Evolutionary conservation across 2,113 vertebrate species (phyloP).

Genomic region (Rattus norvegicus): GRCr8 NC_086022.1:147415501-147416000

Average conservation of each 20-base stretch:
- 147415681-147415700: too few species aligned
- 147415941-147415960: constrained; percentile 98
- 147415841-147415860: constrained; percentile 87
- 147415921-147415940: constrained; percentile 99
- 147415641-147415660: not conserved
- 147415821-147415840: not conserved
- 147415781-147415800: too few species aligned
- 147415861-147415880: constrained; percentile 98
- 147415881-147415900: constrained; percentile 98
- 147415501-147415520: not conserved
- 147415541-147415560: not conserved
- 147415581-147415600: not conserved
- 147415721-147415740: not conserved
- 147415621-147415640: not conserved
- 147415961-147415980: constrained; percentile 96
- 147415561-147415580: not conserved
- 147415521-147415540: not conserved
- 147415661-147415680: not conserved
- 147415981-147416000: constrained; percentile 97
- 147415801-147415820: not conserved
- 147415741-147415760: not conserved
- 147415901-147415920: constrained; percentile 97
- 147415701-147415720: not conserved
- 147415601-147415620: not conserved
- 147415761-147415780: not conserved